Conservation (phyloP, 2,888 invertebrate species). For the Thymelicus lineola region DNA sequence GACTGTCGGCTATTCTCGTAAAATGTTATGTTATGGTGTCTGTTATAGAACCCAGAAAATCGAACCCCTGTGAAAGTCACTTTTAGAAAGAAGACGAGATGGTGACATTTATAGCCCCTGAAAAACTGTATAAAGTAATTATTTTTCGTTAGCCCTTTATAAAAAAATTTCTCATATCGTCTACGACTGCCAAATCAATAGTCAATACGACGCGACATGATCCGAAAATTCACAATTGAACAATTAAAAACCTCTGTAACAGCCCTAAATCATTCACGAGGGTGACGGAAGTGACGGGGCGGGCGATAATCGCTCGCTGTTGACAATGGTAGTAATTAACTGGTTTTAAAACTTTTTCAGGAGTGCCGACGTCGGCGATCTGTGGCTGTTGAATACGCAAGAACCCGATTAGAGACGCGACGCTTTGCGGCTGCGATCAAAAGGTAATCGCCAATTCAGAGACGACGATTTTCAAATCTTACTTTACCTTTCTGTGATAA, state of each 20-base stretch:
- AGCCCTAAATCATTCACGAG: slow-evolving; percentile 31
- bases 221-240: slow-evolving; percentile 14
- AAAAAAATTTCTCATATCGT: no score
- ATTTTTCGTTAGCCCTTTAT: no score
- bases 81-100: no score
- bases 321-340: slow-evolving; percentile 50
- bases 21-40: no score
- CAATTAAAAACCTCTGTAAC: slow-evolving; percentile 11
- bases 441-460: slow-evolving; percentile 7
- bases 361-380: slow-evolving; percentile 22
- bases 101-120: no score
- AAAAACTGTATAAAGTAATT: no score
- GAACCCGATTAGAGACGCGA: slow-evolving; percentile 13
- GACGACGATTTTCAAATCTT: neutral
- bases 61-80: no score
- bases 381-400: slow-evolving; percentile 30
- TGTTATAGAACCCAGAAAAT: no score
- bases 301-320: slow-evolving; percentile 52
- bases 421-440: slow-evolving; percentile 10
- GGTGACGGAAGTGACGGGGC: slow-evolving; percentile 47
- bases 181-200: neutral
- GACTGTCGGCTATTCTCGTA: no score
- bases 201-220: neutral
- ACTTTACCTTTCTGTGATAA: neutral
- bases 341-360: slow-evolving; percentile 44